A percentile compares a stretch with the other conserved stretches of the same genome.
Conservation (phyloP, 2,888 invertebrate species). For the Acanthosepion lycidas region DNA sequence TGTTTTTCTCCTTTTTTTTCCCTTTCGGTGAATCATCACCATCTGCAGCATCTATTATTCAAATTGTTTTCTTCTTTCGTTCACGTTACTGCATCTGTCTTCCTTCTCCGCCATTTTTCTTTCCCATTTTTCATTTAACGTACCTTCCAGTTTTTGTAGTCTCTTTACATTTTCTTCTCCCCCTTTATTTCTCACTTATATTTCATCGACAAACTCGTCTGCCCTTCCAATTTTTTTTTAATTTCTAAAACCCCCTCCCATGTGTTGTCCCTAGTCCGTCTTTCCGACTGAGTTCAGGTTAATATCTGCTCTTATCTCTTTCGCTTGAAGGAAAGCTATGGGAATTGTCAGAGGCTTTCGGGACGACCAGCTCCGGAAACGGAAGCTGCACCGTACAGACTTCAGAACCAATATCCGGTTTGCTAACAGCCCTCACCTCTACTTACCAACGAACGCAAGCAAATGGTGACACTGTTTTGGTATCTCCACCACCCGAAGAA, state of each 20-base stretch:
- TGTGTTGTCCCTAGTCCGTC: background rate
- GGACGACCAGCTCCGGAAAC: background rate
- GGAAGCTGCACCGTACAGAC: background rate
- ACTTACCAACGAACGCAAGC: background rate
- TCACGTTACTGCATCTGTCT: too few species aligned
- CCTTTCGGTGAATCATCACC: too few species aligned
- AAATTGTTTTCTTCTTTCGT: too few species aligned
- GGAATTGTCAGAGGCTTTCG: background rate
- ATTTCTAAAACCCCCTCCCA: background rate
- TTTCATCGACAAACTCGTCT: background rate
- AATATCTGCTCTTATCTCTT: background rate
- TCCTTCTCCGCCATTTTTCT: too few species aligned
- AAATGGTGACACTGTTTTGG: background rate
- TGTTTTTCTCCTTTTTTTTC: too few species aligned
- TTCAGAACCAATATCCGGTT: conserved; percentile 33
- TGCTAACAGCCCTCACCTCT: background rate
- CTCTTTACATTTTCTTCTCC: too few species aligned
- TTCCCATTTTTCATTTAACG: too few species aligned
- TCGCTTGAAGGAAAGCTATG: conserved; percentile 20
- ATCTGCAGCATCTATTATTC: too few species aligned
- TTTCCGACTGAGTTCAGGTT: background rate
- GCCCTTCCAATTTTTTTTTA: background rate
- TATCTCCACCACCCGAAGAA: conserved; percentile 33
- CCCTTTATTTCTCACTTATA: background rate
- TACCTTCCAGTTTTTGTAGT: too few species aligned